A percentile compares a stretch with the other conserved stretches of the same genome.
These are phyloP conservation scores for Drosophila cardini DNA, from an alignment of 1,140 invertebrate genomes.

Conservation along the genomic window DNA sequence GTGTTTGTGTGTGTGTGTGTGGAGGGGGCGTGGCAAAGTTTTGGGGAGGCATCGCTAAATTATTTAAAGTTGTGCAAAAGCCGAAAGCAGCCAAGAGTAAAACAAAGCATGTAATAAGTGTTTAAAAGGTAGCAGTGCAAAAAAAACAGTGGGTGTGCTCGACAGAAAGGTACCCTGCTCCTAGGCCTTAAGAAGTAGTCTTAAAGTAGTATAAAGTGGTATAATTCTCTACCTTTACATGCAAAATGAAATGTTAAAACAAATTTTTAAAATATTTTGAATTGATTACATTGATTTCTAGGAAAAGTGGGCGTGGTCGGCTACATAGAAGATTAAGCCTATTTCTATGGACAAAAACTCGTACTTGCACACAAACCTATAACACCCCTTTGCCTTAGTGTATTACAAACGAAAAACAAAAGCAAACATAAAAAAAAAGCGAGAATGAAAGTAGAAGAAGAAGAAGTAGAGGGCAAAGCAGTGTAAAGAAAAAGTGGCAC, in stretches of 20 bases:
- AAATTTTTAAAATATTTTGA: no score
- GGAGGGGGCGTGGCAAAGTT: not conserved
- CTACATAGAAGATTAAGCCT: no score
- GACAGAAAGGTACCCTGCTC: no score
- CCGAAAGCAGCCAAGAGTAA: conserved; percentile 37
- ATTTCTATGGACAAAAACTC: no score
- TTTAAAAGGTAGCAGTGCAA: conserved; percentile 55
- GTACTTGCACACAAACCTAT: no score
- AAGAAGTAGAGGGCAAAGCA: not conserved
- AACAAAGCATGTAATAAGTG: conserved; percentile 66
- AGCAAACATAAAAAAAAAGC: conserved; percentile 1
- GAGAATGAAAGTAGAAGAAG: conserved; percentile 2
- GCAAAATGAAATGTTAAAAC: no score
- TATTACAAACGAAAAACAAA: conserved; percentile 2
- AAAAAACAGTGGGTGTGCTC: not conserved
- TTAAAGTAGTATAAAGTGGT: no score
- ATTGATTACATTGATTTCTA: no score
- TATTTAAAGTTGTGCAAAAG: conserved; percentile 68
- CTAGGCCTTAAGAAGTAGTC: no score
- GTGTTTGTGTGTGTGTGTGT: not conserved
- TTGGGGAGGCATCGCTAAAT: conserved; percentile 45
- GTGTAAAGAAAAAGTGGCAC: conserved; percentile 16
- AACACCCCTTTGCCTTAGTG: no score
- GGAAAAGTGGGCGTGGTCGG: no score
- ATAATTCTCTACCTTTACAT: no score